These are phyloP conservation scores for Gastrophryne carolinensis DNA, from an alignment of 2,797 vertebrate genomes.

Conservation along the genomic window DNA sequence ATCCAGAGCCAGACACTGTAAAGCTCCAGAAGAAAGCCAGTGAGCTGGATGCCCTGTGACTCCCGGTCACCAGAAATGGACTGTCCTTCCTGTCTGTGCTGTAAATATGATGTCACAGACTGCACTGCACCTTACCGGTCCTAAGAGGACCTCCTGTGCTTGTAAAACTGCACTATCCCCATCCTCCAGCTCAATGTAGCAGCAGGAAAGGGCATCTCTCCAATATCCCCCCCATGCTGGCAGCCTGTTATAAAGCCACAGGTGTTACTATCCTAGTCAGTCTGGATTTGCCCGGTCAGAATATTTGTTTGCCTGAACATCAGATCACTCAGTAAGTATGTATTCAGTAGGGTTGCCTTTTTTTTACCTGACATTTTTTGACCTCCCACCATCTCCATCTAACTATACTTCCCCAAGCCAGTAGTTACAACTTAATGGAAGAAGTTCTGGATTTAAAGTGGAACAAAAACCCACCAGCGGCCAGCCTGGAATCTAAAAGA, in stretches of 20 bases:
- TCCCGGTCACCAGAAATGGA: not conserved
- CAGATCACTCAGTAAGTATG: no score
- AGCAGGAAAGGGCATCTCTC: not conserved
- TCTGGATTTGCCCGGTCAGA: no score
- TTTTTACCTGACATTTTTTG: no score
- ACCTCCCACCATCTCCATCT: no score
- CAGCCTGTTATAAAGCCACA: not conserved
- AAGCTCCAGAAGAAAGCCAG: not conserved
- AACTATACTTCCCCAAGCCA: no score
- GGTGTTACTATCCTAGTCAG: no score
- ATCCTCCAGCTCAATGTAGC: not conserved
- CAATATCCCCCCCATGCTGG: not conserved
- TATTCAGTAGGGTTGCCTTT: no score
- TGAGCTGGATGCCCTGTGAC: not conserved
- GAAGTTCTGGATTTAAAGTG: no score
- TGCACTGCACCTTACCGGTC: not conserved
- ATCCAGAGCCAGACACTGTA: not conserved
- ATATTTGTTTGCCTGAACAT: no score
- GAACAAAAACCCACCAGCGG: no score
- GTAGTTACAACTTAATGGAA: no score
- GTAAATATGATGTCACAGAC: slow-evolving; percentile 9
- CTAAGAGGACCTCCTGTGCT: not conserved
- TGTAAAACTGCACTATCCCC: not conserved
- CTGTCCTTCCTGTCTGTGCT: not conserved
- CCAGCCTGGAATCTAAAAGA: no score